Conservation (phyloP, 2,113 vertebrate genomes). For the Anolis carolinensis region DNA sequence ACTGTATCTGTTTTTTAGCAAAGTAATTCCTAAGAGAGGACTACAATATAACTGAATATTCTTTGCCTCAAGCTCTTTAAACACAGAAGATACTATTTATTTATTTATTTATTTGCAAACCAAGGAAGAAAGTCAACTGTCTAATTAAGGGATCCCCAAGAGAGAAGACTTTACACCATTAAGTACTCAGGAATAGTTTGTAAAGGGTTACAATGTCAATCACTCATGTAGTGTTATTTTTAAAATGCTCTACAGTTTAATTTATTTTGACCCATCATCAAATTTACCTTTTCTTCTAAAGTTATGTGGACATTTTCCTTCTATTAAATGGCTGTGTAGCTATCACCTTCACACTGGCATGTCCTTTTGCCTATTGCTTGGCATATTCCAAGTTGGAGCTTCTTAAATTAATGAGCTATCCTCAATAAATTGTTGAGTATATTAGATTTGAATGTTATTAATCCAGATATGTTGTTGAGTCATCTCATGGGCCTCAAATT, state of each 20-base stretch:
- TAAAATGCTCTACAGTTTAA: constrained; percentile 32
- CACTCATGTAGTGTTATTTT: constrained; percentile 34
- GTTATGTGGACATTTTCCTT: background rate
- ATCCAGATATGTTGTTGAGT: constrained; percentile 39
- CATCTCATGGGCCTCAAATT: constrained; percentile 41
- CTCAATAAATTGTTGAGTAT: constrained; percentile 48
- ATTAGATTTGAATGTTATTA: constrained; percentile 61
- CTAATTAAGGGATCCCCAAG: constrained; percentile 32
- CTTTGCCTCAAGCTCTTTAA: background rate
- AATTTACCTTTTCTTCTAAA: constrained; percentile 43
- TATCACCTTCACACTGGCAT: background rate
- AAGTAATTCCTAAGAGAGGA: background rate
- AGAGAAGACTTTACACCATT: constrained; percentile 6
- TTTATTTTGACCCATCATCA: constrained; percentile 44
- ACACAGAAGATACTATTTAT: background rate
- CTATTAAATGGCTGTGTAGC: constrained; percentile 27
- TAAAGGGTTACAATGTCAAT: background rate
- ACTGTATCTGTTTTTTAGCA: background rate
- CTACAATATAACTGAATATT: background rate
- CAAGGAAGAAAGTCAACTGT: constrained; percentile 10
- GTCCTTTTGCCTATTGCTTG: constrained; percentile 4
- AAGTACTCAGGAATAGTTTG: background rate
- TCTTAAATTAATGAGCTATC: constrained; percentile 51
- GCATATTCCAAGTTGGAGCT: constrained; percentile 22
- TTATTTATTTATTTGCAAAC: background rate